Base-by-base conservation (phyloP, 2,888 invertebrate genomes). In the Hybos culiciformis region DNA sequence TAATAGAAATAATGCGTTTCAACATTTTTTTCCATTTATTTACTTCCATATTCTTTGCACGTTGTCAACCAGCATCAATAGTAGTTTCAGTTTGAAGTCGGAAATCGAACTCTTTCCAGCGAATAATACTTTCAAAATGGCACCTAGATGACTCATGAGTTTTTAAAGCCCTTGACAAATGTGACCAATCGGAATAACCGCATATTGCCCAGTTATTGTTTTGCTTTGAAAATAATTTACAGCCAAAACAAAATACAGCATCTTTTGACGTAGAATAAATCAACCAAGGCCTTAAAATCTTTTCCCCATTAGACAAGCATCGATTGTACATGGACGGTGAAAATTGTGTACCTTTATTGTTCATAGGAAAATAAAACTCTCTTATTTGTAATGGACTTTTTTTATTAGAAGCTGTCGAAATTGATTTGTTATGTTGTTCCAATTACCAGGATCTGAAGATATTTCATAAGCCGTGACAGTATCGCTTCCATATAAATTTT, bases 251-350 rank as follows among this genome's bases (percentile, higher is more conserved):
- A 34, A 34, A 34, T 19, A 34, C 19, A 12, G 34, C 18, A 34
- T 34, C 34, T 19, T 19, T 9, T 34, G 34, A 34, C 18, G 19
- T 12, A 12, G 34, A 34, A 34, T 34, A 34, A 19, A 34, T 19
- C 19, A 34, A 34, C 19, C 19, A 34, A 5, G 19, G 8, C 19
- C 34, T 18, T 34, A 34, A 18, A 34, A 34, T 19, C 19, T 18
- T 34, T 34, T 34, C 34, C 19, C 34, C 34, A 34, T 34, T 34
- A 19, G 34, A n/a, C 34, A 34, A 34, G 33, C 33, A 33, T 15
- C 33, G 33, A 33, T 33, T 33, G 33, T 33, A 33, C 17, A 33
- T 17, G 18, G 33, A 33, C 17, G 33, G 33, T 33, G 33, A 33
- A 33, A 33, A 18, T 33, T 33, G 33, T 33, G 17, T 33, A 33